Evolutionary conservation across 1,140 invertebrate species (phyloP), one percentile per base, ranked within the genome.

Genomic region (Halesus radiatus): DNA sequence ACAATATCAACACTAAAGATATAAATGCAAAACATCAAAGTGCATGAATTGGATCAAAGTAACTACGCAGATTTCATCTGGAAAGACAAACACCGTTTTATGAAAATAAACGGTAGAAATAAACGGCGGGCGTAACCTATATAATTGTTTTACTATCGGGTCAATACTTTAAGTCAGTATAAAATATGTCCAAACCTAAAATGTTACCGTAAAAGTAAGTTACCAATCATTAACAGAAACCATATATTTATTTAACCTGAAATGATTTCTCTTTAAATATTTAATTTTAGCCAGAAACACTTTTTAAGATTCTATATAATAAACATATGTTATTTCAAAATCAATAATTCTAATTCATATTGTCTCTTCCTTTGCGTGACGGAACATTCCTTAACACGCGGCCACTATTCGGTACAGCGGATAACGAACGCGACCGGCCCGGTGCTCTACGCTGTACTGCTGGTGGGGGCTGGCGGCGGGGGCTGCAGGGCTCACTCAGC

Each of bases 21-120:
- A 90, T 90, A 90, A 90, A 90, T 90, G 89, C 89, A 89, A 90
- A 88, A 89, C 86, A 89, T 89, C 86, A 88, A 81, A 89, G 89
- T 90, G 89, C 88, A 83, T 79, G 70, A 78, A 79, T 83, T 76
- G 80, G 76, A 81, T 75, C 52, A 88, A 88, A 88, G 84, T 88
- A 89, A 88, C 85, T 88, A 85, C 84, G 86, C 85, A 85, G 20
- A 58, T 73, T 76, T 85, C 78, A 85, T 85, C 86, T 86, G 86
- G 85, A 86, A 85, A 80, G 74, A 79, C 72, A 79, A 80, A 54
- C 53, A 62, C 50, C 29, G 37, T 23, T 32, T n/a, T 1, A n/a
- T 45, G 37, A 20, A 60, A 76, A 76, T 54, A 76, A 58, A 37
- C 20, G n/a, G 56, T 26, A 20, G 53, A 62, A 29, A 58, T 52